Evolutionary conservation across 2,797 vertebrate genomes (phyloP).

Genomic region (Thamnophis elegans): DNA sequence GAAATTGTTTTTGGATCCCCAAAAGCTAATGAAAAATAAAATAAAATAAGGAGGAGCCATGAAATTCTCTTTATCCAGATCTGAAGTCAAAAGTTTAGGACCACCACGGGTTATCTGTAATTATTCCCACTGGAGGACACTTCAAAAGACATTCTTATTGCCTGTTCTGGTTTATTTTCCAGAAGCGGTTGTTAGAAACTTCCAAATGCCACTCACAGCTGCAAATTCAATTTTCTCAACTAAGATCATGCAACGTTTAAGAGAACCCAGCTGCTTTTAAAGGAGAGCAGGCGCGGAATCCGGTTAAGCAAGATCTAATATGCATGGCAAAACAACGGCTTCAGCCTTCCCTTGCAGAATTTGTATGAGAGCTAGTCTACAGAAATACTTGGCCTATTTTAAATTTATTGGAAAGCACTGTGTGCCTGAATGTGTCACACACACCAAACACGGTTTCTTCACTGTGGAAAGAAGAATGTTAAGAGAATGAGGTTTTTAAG

Average conservation of each 20-base stretch:
- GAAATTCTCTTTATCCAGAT: constrained; percentile 9
- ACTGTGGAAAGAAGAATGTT: not conserved
- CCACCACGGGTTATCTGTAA: constrained; percentile 36
- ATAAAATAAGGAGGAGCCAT: not conserved
- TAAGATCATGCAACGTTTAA: constrained; percentile 52
- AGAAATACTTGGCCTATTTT: not conserved
- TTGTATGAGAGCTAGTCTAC: too few species aligned
- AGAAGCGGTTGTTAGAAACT: constrained; percentile 52
- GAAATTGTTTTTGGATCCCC: constrained; percentile 33
- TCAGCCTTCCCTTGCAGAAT: constrained; percentile 21
- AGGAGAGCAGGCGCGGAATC: constrained; percentile 47
- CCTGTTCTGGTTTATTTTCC: constrained; percentile 39
- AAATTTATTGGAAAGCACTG: not conserved
- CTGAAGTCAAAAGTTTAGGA: constrained; percentile 38
- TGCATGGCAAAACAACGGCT: constrained; percentile 9
- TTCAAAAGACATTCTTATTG: constrained; percentile 39
- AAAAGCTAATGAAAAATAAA: not conserved
- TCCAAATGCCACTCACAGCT: constrained; percentile 38
- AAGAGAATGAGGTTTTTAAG: not conserved
- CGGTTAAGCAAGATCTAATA: constrained; percentile 32
- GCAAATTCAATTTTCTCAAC: constrained; percentile 48
- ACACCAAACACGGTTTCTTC: not conserved
- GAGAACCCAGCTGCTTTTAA: constrained; percentile 52
- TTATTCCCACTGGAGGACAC: constrained; percentile 20
- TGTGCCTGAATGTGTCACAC: too few species aligned